Conservation (phyloP, 2,113 vertebrate genomes). For the Trachemys scripta region DNA sequence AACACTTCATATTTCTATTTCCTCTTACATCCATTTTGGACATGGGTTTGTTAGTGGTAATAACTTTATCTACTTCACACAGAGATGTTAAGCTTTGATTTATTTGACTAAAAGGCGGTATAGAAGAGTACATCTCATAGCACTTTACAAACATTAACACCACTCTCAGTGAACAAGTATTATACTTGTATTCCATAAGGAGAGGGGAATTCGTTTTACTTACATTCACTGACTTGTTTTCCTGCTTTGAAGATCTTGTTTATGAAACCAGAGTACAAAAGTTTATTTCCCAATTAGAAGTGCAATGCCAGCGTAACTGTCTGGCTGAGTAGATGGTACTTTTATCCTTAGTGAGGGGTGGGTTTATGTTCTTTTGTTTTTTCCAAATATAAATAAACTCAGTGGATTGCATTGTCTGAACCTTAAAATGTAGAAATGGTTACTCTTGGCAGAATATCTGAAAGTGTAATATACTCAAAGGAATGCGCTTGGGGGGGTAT, state of each 20-base stretch:
- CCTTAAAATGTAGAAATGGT: neutral
- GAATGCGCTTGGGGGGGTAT: neutral
- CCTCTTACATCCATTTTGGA: neutral
- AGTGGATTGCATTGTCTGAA: neutral
- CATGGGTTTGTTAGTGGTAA: neutral
- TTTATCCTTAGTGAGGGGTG: neutral
- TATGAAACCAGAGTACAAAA: neutral
- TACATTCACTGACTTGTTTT: neutral
- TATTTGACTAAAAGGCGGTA: neutral
- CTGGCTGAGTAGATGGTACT: neutral
- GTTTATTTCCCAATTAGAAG: neutral
- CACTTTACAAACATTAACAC: fast-evolving
- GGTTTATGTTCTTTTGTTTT: neutral
- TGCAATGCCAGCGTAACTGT: neutral
- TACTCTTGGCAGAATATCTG: neutral
- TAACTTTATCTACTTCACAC: neutral
- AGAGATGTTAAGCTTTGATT: neutral
- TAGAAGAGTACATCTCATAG: neutral
- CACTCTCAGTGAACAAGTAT: neutral
- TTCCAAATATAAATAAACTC: no score
- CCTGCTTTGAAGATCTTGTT: neutral
- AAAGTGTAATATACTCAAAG: neutral
- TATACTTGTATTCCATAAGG: neutral
- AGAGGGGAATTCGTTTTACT: neutral
- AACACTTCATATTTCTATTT: neutral